These are phyloP conservation scores for Galaxias olidus DNA, from an alignment of 2,797 vertebrate species.

Conservation along the genomic window DNA sequence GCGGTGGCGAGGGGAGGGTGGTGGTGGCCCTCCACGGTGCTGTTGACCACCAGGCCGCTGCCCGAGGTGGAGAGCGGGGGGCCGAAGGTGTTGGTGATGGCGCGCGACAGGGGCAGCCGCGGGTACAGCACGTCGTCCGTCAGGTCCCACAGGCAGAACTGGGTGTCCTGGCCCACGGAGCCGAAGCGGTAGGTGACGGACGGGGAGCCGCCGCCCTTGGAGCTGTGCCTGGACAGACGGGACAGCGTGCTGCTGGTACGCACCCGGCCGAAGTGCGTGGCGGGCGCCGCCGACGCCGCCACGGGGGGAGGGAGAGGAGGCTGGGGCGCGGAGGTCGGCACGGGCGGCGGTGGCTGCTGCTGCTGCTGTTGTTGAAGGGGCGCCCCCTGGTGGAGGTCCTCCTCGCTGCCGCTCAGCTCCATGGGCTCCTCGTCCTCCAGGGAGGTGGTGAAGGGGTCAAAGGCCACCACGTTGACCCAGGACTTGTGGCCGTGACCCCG, in stretches of 20 bases:
- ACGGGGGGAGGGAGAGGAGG: slow-evolving; percentile 36
- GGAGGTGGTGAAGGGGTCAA: slow-evolving; percentile 86
- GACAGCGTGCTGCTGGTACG: slow-evolving; percentile 83
- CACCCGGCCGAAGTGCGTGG: slow-evolving; percentile 74
- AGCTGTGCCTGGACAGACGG: slow-evolving; percentile 82
- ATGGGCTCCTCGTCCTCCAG: slow-evolving; percentile 81
- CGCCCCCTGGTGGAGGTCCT: slow-evolving; percentile 74
- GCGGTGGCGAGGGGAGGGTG: slow-evolving; percentile 72
- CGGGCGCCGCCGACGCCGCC: slow-evolving; percentile 17
- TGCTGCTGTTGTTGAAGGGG: slow-evolving; percentile 39
- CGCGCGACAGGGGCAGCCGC: slow-evolving; percentile 81
- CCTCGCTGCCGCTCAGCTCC: slow-evolving; percentile 77
- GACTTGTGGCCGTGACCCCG: slow-evolving; percentile 91
- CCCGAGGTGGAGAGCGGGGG: slow-evolving; percentile 69
- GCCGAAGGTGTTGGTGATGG: slow-evolving; percentile 81
- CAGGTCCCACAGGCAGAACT: slow-evolving; percentile 94
- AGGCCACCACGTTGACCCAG: slow-evolving; percentile 92
- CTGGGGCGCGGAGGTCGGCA: no score
- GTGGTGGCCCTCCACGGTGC: slow-evolving; percentile 77
- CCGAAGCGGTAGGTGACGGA: slow-evolving; percentile 88
- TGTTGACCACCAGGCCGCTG: slow-evolving; percentile 64
- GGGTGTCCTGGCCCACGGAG: slow-evolving; percentile 91
- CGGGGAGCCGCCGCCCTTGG: slow-evolving; percentile 70
- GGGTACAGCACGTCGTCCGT: slow-evolving; percentile 87
- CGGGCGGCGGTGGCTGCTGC: not conserved